Evolutionary conservation across 2,888 invertebrate genomes (phyloP), one percentile per base, ranked within the genome.

Genomic region (Drosophila testacea): DNA sequence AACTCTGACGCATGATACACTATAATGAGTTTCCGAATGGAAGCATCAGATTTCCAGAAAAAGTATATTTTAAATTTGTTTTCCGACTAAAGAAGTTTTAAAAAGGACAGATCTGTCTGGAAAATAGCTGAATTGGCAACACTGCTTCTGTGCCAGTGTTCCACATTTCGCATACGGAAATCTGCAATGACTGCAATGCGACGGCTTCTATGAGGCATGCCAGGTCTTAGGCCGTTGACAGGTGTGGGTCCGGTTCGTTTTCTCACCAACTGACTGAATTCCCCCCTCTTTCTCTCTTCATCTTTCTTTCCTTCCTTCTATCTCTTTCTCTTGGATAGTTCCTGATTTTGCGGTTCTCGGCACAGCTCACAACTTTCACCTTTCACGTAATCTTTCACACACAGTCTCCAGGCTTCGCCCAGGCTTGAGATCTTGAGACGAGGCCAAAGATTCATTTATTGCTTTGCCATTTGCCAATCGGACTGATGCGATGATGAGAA

Each of bases 351-450:
- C 79, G 88, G 85, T 83, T 83, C 88, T 83, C 73, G 69, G 60
- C 60, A 60, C 67, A 57, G 61, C 66, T 56, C 72, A 88, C 88
- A 91, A 91, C 91, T 92, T 91, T 91, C 91, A 92, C 92, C 92
- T 91, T 92, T 91, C 92, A 92, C 91, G 91, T 92, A 91, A 91
- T 91, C 90, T 86, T 83, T 71, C 79, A 71, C 74, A 34, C 57
- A 54, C 27, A 28, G 39, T 32, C 41, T 41, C 41, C 61, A 64
- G 73, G 48, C 62, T 69, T 61, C 44, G 52, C 41, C 46, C 55
- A 52, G 55, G 54, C 56, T n/a, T 27, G 9, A 59, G 67, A 44
- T 65, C 67, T 62, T 11, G 13, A 32, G 48, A 51, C 42, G 13
- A 44, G 59, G 30, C 59, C 36, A 30, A 10, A 70, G 83, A 83